Conservation (phyloP, 2,113 vertebrate species). For the Ivindomyrus marchei region DNA sequence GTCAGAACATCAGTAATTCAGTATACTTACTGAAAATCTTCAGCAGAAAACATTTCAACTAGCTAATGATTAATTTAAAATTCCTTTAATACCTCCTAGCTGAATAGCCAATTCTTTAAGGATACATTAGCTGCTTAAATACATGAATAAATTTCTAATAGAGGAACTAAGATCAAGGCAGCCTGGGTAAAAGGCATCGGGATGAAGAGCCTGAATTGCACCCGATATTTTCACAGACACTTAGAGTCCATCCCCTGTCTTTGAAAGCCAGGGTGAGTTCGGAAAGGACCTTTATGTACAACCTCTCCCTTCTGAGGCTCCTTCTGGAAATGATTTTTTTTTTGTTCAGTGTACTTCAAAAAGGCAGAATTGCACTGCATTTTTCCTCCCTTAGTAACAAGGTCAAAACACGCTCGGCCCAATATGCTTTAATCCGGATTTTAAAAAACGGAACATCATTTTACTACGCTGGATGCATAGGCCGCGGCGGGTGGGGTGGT, state of each 20-base stretch:
- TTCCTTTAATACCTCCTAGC: conserved; percentile 73
- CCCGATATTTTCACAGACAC: neutral
- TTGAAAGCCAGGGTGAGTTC: neutral
- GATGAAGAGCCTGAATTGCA: neutral
- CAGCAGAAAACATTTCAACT: conserved; percentile 61
- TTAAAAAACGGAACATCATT: conserved; percentile 64
- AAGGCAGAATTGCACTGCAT: neutral
- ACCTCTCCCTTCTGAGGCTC: neutral
- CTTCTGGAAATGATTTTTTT: neutral
- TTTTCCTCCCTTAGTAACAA: conserved; percentile 50
- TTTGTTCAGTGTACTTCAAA: neutral
- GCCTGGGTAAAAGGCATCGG: neutral
- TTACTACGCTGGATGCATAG: conserved; percentile 49
- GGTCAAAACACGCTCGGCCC: conserved; percentile 60
- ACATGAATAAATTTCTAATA: conserved; percentile 63
- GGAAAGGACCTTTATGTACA: neutral
- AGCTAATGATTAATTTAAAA: conserved; percentile 72
- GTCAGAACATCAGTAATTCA: conserved; percentile 49
- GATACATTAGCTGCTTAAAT: conserved; percentile 73
- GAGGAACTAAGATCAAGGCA: conserved; percentile 24
- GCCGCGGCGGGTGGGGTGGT: conserved; percentile 3
- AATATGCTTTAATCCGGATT: conserved; percentile 64
- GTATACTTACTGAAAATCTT: conserved; percentile 60
- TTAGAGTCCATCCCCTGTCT: neutral
- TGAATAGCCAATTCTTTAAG: conserved; percentile 72